These are phyloP conservation scores for Pachypsylla venusta DNA, from an alignment of 1,140 invertebrate species.

Conservation along the genomic window DNA sequence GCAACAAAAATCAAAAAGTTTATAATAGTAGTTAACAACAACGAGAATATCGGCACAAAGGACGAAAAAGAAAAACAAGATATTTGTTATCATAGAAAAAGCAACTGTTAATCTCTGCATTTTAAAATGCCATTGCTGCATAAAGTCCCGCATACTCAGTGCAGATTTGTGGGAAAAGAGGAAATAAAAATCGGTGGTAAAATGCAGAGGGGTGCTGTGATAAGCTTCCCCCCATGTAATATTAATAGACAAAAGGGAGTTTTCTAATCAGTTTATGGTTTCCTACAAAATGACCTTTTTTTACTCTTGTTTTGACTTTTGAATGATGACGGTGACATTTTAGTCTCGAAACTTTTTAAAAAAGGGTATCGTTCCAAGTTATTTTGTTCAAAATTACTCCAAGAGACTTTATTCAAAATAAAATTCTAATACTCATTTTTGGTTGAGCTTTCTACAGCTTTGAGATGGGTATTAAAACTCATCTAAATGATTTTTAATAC, in stretches of 20 bases:
- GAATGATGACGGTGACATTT: not conserved
- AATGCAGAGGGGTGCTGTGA: not conserved
- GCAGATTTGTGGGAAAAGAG: not conserved
- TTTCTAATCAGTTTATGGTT: constrained; percentile 4
- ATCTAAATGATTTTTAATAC: not conserved
- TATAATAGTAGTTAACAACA: no score
- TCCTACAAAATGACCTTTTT: not conserved
- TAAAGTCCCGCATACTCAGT: not conserved
- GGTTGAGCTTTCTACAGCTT: no score
- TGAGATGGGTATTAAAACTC: no score
- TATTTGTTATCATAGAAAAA: no score
- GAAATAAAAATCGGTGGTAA: not conserved
- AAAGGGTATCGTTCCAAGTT: no score
- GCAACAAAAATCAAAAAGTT: no score
- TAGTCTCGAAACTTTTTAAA: not conserved
- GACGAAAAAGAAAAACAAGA: no score
- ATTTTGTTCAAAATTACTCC: no score
- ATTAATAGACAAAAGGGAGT: constrained; percentile 4
- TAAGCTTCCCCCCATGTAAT: not conserved
- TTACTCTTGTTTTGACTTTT: not conserved
- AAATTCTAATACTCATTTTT: no score
- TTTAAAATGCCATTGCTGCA: constrained; percentile 9
- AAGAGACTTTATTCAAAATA: no score
- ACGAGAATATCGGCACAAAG: no score
- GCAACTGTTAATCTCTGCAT: constrained; percentile 9